A percentile compares a stretch with the other conserved stretches of the same genome.
Conservation (phyloP, 2,113 vertebrate species). For the Camarhynchus parvulus region DNA sequence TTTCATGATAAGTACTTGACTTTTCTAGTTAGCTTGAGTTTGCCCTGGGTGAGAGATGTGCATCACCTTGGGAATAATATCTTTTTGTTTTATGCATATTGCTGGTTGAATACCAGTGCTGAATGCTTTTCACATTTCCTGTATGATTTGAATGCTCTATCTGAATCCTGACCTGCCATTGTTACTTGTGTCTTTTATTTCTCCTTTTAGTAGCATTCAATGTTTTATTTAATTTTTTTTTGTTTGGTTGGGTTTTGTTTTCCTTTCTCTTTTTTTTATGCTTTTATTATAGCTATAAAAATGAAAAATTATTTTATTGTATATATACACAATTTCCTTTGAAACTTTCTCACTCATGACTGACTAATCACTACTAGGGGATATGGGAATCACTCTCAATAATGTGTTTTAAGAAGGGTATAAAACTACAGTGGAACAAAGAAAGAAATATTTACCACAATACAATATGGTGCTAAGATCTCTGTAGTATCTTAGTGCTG, state of each 20-base stretch:
- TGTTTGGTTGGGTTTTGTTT: not conserved
- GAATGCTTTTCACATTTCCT: slow-evolving; percentile 6
- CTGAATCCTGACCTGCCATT: slow-evolving; percentile 23
- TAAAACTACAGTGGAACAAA: slow-evolving; percentile 9
- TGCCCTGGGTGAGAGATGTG: not conserved
- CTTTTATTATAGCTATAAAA: slow-evolving; percentile 49
- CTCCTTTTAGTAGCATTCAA: slow-evolving; percentile 33
- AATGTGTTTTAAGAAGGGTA: slow-evolving; percentile 40
- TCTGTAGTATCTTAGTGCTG: not conserved
- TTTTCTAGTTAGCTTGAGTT: slow-evolving; percentile 35
- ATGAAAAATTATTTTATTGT: slow-evolving; percentile 36
- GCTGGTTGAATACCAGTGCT: not conserved
- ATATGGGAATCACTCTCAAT: slow-evolving; percentile 36
- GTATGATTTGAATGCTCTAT: slow-evolving; percentile 13
- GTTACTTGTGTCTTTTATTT: slow-evolving; percentile 38
- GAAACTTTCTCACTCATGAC: slow-evolving; percentile 42
- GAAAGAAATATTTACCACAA: slow-evolving; percentile 32
- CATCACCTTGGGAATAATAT: not conserved
- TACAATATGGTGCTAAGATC: not conserved
- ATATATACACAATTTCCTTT: slow-evolving; percentile 35
- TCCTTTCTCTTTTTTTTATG: not conserved
- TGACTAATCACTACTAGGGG: slow-evolving; percentile 49
- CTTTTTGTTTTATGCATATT: slow-evolving; percentile 27
- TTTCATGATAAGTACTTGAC: slow-evolving; percentile 45
- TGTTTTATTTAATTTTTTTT: not conserved